Conservation (phyloP, 2,888 invertebrate genomes). For the Leptinotarsa haldemani region DNA sequence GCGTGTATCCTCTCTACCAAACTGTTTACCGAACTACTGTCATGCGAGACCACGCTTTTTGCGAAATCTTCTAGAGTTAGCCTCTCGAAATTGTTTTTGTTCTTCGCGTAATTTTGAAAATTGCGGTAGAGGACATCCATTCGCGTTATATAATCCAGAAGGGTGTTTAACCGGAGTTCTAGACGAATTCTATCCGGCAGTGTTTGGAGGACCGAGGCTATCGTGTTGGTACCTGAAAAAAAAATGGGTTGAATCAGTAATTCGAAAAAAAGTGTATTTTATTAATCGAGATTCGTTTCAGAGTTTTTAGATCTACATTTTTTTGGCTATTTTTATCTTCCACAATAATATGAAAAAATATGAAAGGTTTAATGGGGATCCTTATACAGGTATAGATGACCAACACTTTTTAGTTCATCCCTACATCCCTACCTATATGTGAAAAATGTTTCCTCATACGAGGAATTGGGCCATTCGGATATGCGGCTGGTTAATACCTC, state of each 20-base stretch:
- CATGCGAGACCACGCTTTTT: constrained; percentile 76
- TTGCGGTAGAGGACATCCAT: constrained; percentile 72
- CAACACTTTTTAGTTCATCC: too few relatives aligned
- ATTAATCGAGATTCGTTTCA: too few relatives aligned
- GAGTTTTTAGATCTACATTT: too few relatives aligned
- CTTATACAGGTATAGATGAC: too few relatives aligned
- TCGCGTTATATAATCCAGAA: constrained; percentile 71
- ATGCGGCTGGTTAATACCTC: too few relatives aligned
- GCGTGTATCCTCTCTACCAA: constrained; percentile 76
- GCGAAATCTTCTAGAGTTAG: constrained; percentile 80
- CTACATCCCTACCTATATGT: too few relatives aligned
- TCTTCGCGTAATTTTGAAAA: constrained; percentile 71
- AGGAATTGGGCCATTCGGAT: too few relatives aligned
- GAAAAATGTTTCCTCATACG: too few relatives aligned
- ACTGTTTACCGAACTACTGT: constrained; percentile 73
- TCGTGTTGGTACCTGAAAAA: constrained; percentile 48
- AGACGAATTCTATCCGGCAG: constrained; percentile 67
- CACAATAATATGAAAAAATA: too few relatives aligned
- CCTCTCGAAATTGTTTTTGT: constrained; percentile 67
- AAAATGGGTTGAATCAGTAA: not conserved
- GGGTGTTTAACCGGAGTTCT: constrained; percentile 72
- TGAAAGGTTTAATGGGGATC: too few relatives aligned
- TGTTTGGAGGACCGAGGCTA: constrained; percentile 55
- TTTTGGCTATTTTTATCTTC: too few relatives aligned
- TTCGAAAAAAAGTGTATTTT: not conserved